A percentile compares a stretch with the other conserved stretches of the same genome.
Conservation (phyloP, 2,888 invertebrate genomes). For the Tetranychus piercei region DNA sequence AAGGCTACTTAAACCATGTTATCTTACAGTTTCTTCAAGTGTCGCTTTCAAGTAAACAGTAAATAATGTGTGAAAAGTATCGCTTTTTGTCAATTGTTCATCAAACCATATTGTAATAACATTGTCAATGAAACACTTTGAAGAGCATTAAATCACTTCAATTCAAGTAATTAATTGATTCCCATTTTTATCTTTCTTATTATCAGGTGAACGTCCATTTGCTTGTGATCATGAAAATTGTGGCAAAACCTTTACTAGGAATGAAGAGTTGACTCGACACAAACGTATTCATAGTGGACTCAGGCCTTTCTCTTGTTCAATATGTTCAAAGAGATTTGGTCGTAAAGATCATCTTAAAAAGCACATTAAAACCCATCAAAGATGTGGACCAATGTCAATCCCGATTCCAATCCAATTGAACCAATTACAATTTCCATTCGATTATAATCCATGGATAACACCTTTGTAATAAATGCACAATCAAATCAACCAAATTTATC, state of each 20-base stretch:
- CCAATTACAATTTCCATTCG: too few relatives aligned
- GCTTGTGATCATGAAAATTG: conserved; percentile 67
- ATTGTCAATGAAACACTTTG: too few relatives aligned
- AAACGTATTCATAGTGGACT: conserved; percentile 71
- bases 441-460: too few relatives aligned
- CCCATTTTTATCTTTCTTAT: neutral
- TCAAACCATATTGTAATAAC: too few relatives aligned
- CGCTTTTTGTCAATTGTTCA: too few relatives aligned
- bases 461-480: too few relatives aligned
- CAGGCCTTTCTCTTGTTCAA: conserved; percentile 62
- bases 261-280: conserved; percentile 78
- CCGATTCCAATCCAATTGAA: neutral
- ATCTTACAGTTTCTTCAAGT: too few relatives aligned
- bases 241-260: conserved; percentile 72
- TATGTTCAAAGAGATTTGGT: conserved; percentile 80
- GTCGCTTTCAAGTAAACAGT: too few relatives aligned
- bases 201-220: conserved; percentile 58
- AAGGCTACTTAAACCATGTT: too few relatives aligned
- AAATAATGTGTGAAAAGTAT: too few relatives aligned
- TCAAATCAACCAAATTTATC: too few relatives aligned
- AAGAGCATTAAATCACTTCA: neutral
- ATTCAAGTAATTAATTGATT: neutral
- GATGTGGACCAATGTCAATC: neutral
- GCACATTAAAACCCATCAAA: conserved; percentile 60
- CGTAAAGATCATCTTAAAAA: conserved; percentile 85